Evolutionary conservation across 2,113 vertebrate genomes (phyloP).

Genomic region (Azemiops feae): DNA sequence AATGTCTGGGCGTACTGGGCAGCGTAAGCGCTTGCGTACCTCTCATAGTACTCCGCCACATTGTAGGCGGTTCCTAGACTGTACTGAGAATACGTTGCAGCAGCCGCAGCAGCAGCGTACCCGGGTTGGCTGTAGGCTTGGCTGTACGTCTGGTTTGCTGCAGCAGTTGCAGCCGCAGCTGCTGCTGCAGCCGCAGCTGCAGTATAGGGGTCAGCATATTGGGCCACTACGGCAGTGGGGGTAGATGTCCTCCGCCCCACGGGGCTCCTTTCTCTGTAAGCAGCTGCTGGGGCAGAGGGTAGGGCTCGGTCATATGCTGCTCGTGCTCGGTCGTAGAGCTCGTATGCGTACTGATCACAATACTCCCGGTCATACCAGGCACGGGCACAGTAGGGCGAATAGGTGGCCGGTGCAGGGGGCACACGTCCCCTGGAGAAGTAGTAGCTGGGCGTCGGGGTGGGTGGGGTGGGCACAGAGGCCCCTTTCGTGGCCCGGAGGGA

Average conservation of each 20-base stretch:
- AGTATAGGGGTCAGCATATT: conserved; percentile 45
- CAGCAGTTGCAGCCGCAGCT: not conserved
- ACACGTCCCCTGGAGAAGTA: conserved; percentile 35
- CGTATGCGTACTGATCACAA: conserved; percentile 60
- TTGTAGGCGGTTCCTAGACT: conserved; percentile 62
- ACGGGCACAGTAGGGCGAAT: conserved; percentile 41
- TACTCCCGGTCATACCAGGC: conserved; percentile 63
- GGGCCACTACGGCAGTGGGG: conserved; percentile 42
- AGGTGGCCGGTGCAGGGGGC: conserved; percentile 34
- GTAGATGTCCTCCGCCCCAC: conserved; percentile 61
- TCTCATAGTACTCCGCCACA: conserved; percentile 68
- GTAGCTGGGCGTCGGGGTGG: conserved; percentile 21
- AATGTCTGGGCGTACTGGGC: conserved; percentile 50
- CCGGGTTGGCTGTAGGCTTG: conserved; percentile 44
- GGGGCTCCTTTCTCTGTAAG: conserved; percentile 69
- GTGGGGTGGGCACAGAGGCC: conserved; percentile 34
- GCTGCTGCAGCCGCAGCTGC: not conserved
- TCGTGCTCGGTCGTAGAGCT: conserved; percentile 60
- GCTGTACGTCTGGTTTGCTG: conserved; percentile 46
- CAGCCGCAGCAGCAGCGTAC: conserved; percentile 29
- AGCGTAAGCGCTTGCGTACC: conserved; percentile 65
- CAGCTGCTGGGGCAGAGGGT: conserved; percentile 43
- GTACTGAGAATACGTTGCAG: conserved; percentile 59
- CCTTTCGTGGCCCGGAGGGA: conserved; percentile 50
- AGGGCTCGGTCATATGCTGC: conserved; percentile 60